Evolutionary conservation across 2,113 vertebrate species (phyloP).

Genomic region (Nanorana parkeri): DNA sequence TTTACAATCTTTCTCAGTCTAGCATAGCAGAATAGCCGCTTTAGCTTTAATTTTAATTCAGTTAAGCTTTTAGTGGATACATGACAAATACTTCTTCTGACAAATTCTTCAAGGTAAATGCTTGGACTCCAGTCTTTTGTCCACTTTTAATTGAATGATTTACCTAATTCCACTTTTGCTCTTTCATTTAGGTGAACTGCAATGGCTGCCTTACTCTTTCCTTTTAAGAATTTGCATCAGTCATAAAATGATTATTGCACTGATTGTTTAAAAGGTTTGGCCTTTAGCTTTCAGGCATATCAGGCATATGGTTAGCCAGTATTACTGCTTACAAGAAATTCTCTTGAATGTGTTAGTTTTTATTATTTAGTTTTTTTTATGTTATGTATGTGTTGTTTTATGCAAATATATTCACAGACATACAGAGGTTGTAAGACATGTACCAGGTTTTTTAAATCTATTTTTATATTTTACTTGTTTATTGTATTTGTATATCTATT

Average conservation of each 20-base stretch:
- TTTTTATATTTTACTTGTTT: too few species aligned
- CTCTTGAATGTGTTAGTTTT: too few species aligned
- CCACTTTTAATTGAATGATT: slow-evolving; percentile 25
- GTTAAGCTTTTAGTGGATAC: slow-evolving; percentile 48
- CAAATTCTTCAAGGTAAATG: slow-evolving; percentile 27
- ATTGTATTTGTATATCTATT: too few species aligned
- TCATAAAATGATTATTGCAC: background rate
- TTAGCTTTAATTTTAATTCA: slow-evolving; percentile 47
- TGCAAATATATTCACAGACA: too few species aligned
- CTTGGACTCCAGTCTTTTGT: background rate
- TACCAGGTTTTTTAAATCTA: too few species aligned
- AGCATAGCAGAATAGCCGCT: slow-evolving; percentile 25
- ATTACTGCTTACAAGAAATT: background rate
- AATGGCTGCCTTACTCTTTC: background rate
- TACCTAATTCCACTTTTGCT: background rate
- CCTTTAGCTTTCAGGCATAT: background rate
- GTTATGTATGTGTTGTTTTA: too few species aligned
- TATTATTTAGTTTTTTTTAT: too few species aligned
- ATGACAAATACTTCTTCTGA: slow-evolving; percentile 32
- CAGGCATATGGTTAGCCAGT: background rate
- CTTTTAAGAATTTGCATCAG: background rate
- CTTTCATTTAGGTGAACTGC: background rate
- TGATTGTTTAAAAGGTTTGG: slow-evolving; percentile 20
- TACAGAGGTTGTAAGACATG: too few species aligned
- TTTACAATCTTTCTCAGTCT: slow-evolving; percentile 45